Evolutionary conservation across 1,140 invertebrate genomes (phyloP).

Genomic region (Drosophila setifemur): DNA sequence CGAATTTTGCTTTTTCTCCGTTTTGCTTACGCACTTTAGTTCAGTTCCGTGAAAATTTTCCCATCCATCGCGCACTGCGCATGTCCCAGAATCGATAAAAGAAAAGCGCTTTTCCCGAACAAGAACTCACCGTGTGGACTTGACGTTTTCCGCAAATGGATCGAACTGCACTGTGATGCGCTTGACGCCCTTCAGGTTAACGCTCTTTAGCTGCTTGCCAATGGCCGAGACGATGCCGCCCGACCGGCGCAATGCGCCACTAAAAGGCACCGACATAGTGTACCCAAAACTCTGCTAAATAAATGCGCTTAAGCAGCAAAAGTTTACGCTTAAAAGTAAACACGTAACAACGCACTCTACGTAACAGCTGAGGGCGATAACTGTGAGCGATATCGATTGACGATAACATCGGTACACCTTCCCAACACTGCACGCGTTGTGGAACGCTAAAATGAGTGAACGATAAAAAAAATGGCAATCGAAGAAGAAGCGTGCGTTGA

Average conservation of each 20-base stretch:
- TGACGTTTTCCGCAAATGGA: constrained; percentile 89
- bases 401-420: no score
- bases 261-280: constrained; percentile 87
- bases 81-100: constrained; percentile 72
- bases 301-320: constrained; percentile 8
- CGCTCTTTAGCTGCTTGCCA: constrained; percentile 86
- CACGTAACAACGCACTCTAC: constrained; percentile 34
- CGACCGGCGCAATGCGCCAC: constrained; percentile 86
- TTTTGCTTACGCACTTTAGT: constrained; percentile 45
- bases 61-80: constrained; percentile 53
- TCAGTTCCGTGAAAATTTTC: constrained; percentile 58
- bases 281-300: no score
- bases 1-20: constrained; percentile 21
- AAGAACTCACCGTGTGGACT: constrained; percentile 87
- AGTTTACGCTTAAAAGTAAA: constrained; percentile 1
- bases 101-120: constrained; percentile 76
- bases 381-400: no score
- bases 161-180: constrained; percentile 91
- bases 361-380: constrained; percentile 25
- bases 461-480: no score
- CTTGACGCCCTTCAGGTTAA: constrained; percentile 91
- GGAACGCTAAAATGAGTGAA: no score
- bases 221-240: constrained; percentile 87
- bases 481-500: no score
- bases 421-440: no score